phyloP scores from a whole-genome alignment of 2,797 vertebrate genomes.

The Pangasius mekongensis region DNA sequence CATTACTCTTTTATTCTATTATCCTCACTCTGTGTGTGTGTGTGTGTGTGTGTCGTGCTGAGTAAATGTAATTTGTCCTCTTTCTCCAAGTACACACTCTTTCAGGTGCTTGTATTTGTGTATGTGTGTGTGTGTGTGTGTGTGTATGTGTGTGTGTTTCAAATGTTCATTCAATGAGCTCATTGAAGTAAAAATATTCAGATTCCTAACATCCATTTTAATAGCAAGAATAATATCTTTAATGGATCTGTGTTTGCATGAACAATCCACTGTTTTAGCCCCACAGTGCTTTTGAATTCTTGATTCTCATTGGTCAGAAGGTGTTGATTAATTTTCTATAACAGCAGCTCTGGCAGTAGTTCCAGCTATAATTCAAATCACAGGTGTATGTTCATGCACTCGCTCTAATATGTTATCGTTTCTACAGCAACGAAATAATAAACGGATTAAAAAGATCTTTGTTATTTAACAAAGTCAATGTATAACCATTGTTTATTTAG shows the following conservation, averaged over 20 bases:
- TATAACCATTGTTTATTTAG: no score
- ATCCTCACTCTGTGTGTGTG: background rate
- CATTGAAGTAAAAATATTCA: background rate
- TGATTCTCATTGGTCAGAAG: background rate
- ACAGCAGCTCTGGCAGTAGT: background rate
- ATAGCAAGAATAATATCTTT: background rate
- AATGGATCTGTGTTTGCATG: background rate
- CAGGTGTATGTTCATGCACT: background rate
- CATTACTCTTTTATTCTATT: constrained; percentile 18
- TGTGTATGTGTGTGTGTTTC: background rate
- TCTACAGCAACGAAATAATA: background rate
- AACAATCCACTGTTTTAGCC: background rate
- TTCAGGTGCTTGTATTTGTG: background rate
- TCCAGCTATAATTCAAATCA: background rate
- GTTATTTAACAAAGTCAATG: no score
- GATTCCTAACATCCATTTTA: background rate
- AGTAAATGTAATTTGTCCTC: background rate
- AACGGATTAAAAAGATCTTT: background rate
- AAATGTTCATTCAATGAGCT: background rate
- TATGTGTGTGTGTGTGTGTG: background rate
- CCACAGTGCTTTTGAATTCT: background rate
- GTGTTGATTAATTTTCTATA: background rate
- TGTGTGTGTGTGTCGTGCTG: background rate
- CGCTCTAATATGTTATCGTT: background rate
- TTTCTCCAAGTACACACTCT: background rate